Base-by-base conservation (phyloP, 1,140 invertebrate species). In the Acromyrmex heyeri region DNA sequence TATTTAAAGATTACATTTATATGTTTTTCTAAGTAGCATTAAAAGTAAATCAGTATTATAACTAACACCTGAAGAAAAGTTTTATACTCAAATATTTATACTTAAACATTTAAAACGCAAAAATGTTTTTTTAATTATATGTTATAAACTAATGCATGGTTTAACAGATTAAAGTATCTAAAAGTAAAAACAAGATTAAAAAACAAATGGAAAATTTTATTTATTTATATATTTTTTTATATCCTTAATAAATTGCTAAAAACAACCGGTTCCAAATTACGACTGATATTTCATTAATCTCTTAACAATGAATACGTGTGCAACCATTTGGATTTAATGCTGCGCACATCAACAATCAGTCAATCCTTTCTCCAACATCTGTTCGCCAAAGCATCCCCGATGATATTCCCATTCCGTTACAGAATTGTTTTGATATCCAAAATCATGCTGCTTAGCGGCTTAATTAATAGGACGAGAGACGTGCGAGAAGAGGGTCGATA, bases 401-500 rank as follows among this genome's bases (percentile, higher is more conserved):
- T n/a, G 38, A 21, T 5, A 4, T 1, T 53, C 44, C 30, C 27
- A 8, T 48, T 57, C 4, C 78, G 5, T 16, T 12, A 10, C 34
- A 27, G 30, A 55, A 48, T 34, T 61, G 53, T 82, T 73, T 61
- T 16, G 55, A 14, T n/a, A 70, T 34, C 7, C 57, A 8, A 34
- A 75, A 83, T 73, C 79, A 61, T 55, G 48, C 72, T 14, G 79
- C 34, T 82, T 30, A 72, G 38, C 67, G 55, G 69, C 55, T 62
- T 83, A 83, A 83, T 83, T 83, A 83, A 73, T 83, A 24, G 69
- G 18, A 14, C 38, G n/a, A 12, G 65, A 72, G 53, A 48, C 16
- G 53, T 24, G 24, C 18, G 10, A 69, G 38, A 30, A 75, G 69
- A 50, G 38, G 69, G 38, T 83, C 79, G 69, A 83, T 61, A 83